Percentiles rank a stretch among this genome's conserved stretches.
Conservation (phyloP, 2,797 vertebrate genomes). For the Labroides dimidiatus region DNA sequence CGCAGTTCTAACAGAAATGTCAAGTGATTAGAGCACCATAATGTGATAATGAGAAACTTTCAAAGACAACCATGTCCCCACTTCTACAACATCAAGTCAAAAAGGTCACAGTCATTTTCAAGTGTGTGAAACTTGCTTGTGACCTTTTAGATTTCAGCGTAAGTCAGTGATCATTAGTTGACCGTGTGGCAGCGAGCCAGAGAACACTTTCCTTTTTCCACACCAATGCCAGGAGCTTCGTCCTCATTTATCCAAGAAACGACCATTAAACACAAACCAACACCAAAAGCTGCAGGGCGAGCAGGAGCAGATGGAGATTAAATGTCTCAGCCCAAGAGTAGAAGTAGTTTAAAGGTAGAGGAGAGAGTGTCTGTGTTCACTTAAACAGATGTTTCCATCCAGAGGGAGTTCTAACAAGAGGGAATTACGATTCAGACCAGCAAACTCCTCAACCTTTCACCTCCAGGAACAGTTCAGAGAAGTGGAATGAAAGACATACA, state of each 20-base stretch:
- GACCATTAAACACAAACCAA: background rate
- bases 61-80: conserved; percentile 17
- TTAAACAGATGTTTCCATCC: conserved; percentile 35
- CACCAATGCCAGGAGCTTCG: conserved; percentile 22
- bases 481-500: conserved; percentile 30
- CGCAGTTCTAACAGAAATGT: conserved; percentile 13
- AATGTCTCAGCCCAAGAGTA: conserved; percentile 16
- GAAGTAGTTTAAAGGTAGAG: conserved; percentile 15
- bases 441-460: conserved; percentile 38
- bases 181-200: conserved; percentile 9
- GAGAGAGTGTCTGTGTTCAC: conserved; percentile 16
- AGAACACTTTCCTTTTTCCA: conserved; percentile 14
- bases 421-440: conserved; percentile 9
- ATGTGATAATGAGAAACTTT: conserved; percentile 38
- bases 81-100: conserved; percentile 20
- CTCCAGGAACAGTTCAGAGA: conserved; percentile 28
- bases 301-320: conserved; percentile 35
- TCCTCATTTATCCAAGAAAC: conserved; percentile 21
- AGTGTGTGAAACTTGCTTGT: conserved; percentile 8
- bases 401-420: conserved; percentile 17
- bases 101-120: conserved; percentile 38
- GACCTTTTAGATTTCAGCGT: conserved; percentile 48
- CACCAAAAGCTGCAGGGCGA: conserved; percentile 4
- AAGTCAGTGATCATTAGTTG: conserved; percentile 44
- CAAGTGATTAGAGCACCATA: conserved; percentile 14